These are phyloP conservation scores for Lordiphosa collinella DNA, from an alignment of 1,140 invertebrate genomes.

Conservation along the genomic window DNA sequence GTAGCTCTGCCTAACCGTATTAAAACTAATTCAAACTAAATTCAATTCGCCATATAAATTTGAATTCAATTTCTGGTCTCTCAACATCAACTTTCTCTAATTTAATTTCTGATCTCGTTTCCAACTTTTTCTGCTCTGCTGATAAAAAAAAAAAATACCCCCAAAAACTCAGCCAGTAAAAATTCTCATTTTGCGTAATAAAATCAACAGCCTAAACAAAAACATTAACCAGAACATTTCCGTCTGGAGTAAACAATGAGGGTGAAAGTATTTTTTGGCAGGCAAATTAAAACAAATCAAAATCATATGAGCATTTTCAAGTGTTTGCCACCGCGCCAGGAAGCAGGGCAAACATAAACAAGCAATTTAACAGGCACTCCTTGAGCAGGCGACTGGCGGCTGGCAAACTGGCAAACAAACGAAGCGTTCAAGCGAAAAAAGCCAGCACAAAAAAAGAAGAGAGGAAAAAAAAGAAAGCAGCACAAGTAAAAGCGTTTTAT, in stretches of 20 bases:
- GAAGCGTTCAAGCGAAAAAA: slow-evolving; percentile 75
- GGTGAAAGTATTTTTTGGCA: not conserved
- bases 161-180: too few relatives aligned
- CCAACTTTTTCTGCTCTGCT: too few relatives aligned
- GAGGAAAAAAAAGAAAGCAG: slow-evolving; percentile 34
- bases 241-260: slow-evolving; percentile 27
- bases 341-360: slow-evolving; percentile 67
- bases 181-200: slow-evolving; percentile 56
- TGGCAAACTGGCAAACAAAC: slow-evolving; percentile 73
- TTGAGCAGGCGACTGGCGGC: slow-evolving; percentile 27
- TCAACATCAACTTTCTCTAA: too few relatives aligned
- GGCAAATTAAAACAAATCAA: slow-evolving; percentile 74
- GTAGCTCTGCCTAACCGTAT: too few relatives aligned
- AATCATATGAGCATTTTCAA: slow-evolving; percentile 74
- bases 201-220: slow-evolving; percentile 60
- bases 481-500: slow-evolving; percentile 69
- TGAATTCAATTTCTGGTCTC: too few relatives aligned
- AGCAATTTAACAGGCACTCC: slow-evolving; percentile 72
- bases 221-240: slow-evolving; percentile 59
- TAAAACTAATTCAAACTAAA: too few relatives aligned
- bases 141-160: too few relatives aligned
- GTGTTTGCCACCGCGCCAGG: slow-evolving; percentile 42
- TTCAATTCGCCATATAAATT: too few relatives aligned
- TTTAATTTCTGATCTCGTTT: too few relatives aligned
- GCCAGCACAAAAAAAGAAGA: slow-evolving; percentile 37